Evolutionary conservation across 2,113 vertebrate genomes (phyloP).

Genomic region (Verasper variegatus): DNA sequence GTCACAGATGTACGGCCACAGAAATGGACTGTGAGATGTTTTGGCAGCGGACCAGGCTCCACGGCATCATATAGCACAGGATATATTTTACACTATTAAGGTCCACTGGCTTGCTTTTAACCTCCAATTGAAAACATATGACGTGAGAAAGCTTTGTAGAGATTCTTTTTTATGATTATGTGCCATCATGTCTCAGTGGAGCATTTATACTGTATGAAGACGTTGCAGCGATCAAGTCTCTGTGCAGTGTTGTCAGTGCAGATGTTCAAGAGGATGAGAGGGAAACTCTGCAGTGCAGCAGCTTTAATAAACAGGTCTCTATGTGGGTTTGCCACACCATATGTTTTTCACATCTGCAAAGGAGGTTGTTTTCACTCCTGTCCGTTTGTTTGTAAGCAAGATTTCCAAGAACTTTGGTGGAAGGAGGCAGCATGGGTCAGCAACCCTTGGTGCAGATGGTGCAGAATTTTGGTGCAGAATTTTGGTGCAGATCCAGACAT

Average conservation of each 20-base stretch:
- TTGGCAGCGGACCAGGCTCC: conserved; percentile 38
- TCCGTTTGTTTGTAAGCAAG: no score
- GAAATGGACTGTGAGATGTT: conserved; percentile 37
- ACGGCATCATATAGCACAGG: background rate
- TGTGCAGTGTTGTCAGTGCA: background rate
- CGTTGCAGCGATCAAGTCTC: background rate
- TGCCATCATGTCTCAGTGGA: background rate
- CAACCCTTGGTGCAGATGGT: no score
- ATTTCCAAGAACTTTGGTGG: no score
- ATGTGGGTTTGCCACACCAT: no score
- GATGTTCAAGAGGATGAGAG: background rate
- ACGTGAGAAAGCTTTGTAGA: conserved; percentile 7
- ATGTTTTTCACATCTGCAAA: no score
- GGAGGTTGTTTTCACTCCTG: no score
- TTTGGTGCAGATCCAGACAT: no score
- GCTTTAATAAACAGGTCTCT: background rate
- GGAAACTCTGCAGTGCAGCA: background rate
- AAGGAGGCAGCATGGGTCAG: no score
- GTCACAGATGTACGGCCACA: conserved; percentile 38
- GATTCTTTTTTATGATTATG: conserved; percentile 8
- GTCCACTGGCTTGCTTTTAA: conserved; percentile 41
- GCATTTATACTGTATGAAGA: background rate
- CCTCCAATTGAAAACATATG: conserved; percentile 34
- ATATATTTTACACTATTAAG: conserved; percentile 29
- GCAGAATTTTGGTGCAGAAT: no score